phyloP scores from a whole-genome alignment of 2,888 invertebrate genomes.

The Eupelmus urozonus region DNA sequence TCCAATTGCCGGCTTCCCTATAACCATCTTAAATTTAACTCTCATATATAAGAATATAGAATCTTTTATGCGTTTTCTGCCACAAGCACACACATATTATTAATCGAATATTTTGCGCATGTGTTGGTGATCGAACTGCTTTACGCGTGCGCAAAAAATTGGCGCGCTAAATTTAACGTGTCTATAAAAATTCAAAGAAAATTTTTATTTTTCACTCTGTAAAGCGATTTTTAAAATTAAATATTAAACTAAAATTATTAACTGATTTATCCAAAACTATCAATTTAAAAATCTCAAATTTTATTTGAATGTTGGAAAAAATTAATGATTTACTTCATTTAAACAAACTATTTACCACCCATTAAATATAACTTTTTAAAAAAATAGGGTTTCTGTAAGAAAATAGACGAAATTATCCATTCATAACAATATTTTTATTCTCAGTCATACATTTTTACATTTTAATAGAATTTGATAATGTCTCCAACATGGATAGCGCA shows the following conservation, averaged over 20 bases:
- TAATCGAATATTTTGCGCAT: neutral
- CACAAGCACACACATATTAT: neutral
- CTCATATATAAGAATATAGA: too few species aligned
- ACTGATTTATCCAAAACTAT: too few species aligned
- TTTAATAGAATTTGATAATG: constrained; percentile 71
- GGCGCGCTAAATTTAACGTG: neutral
- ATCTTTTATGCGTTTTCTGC: neutral
- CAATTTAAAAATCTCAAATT: too few species aligned
- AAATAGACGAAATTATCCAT: too few species aligned
- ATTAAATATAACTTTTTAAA: too few species aligned
- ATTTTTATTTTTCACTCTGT: too few species aligned
- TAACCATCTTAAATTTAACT: neutral
- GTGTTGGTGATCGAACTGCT: neutral
- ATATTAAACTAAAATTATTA: too few species aligned
- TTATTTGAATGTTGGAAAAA: too few species aligned
- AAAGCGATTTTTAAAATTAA: too few species aligned
- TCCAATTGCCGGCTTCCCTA: constrained; percentile 59
- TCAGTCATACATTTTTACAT: constrained; percentile 71
- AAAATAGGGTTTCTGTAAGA: too few species aligned
- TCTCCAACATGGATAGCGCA: constrained; percentile 67
- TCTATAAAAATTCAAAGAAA: neutral
- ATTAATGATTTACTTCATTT: too few species aligned
- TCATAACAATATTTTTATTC: constrained; percentile 71
- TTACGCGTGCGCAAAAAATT: constrained; percentile 19
- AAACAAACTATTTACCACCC: too few species aligned